Evolutionary conservation across 2,113 vertebrate species (phyloP).

Genomic region (Halcyon malimbica): DNA sequence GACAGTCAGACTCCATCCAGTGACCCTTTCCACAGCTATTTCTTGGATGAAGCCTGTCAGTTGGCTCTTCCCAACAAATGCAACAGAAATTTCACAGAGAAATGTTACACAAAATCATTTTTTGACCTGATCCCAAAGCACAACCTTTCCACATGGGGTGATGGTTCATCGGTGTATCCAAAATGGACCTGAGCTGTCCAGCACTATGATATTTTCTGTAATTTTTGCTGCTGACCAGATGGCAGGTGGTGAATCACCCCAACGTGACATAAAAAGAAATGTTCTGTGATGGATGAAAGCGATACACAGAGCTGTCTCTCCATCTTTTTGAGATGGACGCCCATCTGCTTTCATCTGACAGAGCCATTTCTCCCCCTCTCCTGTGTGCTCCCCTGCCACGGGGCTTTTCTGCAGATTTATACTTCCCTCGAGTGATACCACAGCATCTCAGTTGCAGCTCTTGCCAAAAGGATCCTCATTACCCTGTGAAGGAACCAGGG

Average conservation of each 20-base stretch:
- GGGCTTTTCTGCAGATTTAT: not conserved
- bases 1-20: not conserved
- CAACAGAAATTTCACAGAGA: not conserved
- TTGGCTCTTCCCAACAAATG: not conserved
- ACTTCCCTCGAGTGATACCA: not conserved
- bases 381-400: fast-evolving
- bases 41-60: not conserved
- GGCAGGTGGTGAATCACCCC: not conserved
- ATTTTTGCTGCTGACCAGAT: not conserved
- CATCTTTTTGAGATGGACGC: not conserved
- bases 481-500: not conserved
- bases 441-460: not conserved
- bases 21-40: not conserved
- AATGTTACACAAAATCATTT: not conserved
- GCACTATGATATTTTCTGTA: not conserved
- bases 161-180: not conserved
- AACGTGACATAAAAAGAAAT: not conserved
- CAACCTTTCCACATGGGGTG: fast-evolving
- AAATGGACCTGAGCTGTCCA: not conserved
- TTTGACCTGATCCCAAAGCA: not conserved
- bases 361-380: not conserved
- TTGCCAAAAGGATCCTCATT: not conserved
- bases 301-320: not conserved
- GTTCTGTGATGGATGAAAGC: not conserved
- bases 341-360: not conserved